Conservation (phyloP, 2,797 vertebrate genomes). For the Scolopax bukidnonensis region DNA sequence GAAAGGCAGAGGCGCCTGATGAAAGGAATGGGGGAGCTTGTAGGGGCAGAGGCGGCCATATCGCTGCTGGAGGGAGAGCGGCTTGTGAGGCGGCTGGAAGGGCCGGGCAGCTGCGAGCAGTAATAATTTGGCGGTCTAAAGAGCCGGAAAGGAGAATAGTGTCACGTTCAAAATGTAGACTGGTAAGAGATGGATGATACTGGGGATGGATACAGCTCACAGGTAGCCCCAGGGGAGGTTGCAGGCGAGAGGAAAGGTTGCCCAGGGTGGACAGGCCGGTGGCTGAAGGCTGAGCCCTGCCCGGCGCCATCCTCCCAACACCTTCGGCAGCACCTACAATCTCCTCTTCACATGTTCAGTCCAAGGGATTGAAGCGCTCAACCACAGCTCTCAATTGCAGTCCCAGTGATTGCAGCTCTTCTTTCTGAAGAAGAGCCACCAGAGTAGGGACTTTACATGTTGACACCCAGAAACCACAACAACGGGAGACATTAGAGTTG, state of each 20-base stretch:
- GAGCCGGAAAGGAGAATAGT: neutral
- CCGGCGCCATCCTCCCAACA: accelerated
- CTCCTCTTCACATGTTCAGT: accelerated
- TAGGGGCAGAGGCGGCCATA: neutral
- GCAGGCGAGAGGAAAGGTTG: neutral
- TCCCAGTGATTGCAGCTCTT: neutral
- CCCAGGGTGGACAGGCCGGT: accelerated
- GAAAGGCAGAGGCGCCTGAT: neutral
- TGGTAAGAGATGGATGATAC: neutral
- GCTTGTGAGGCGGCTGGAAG: accelerated
- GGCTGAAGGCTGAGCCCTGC: accelerated
- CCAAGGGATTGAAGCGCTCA: neutral
- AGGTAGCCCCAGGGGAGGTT: accelerated
- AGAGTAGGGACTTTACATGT: accelerated
- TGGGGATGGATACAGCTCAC: accelerated
- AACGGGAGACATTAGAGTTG: neutral
- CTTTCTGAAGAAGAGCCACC: neutral
- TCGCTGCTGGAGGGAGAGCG: too few species aligned
- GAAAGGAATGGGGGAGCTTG: neutral
- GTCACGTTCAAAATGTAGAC: neutral
- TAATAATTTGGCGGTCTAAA: accelerated
- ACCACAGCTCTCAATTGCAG: neutral
- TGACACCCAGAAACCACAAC: neutral
- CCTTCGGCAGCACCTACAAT: neutral
- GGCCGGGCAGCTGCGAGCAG: neutral